Evolutionary conservation across 2,797 vertebrate genomes (phyloP).

Genomic region (Iguana delicatissima): DNA sequence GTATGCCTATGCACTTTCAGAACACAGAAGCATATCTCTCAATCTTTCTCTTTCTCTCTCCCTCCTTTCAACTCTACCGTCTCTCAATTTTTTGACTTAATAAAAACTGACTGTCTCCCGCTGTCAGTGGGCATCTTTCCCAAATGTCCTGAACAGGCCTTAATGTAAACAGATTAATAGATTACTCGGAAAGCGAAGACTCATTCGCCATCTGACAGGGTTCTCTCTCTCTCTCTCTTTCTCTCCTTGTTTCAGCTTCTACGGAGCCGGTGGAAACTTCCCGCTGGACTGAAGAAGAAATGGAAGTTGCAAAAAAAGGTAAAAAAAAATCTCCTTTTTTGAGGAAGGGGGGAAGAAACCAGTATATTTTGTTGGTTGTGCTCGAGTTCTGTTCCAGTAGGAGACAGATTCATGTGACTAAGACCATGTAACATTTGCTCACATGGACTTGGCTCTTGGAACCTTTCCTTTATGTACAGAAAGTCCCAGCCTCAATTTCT

Average conservation of each 20-base stretch:
- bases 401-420: background rate
- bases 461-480: background rate
- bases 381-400: background rate
- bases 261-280: constrained; percentile 97
- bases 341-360: too few relatives aligned
- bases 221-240: background rate
- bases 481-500: background rate
- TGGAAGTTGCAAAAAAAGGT: constrained; percentile 99
- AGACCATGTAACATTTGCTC: background rate
- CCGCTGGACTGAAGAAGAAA: constrained; percentile 99
- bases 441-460: too few relatives aligned
- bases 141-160: constrained; percentile 76
- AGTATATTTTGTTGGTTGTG: background rate
- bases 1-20: accelerated
- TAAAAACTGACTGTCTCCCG: constrained; percentile 79
- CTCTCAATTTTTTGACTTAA: constrained; percentile 43
- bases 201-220: constrained; percentile 71
- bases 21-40: background rate
- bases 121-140: constrained; percentile 58
- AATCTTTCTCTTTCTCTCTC: background rate
- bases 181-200: constrained; percentile 70
- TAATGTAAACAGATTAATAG: constrained; percentile 85
- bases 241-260: constrained; percentile 79
- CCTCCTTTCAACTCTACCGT: background rate
- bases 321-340: constrained; percentile 41